phyloP scores from a whole-genome alignment of 1,140 invertebrate species.

The Pogonus chalceus region DNA sequence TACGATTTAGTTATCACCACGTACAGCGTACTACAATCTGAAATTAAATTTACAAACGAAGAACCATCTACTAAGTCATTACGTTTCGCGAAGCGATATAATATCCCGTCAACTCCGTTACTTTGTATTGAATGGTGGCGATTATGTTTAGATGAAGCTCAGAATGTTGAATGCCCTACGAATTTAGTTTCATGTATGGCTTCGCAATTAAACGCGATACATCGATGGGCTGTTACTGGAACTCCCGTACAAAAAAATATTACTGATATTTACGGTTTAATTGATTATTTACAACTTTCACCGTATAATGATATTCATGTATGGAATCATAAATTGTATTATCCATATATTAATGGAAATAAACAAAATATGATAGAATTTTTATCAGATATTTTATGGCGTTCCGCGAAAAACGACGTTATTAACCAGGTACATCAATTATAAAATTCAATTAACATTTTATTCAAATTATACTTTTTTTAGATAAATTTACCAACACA shows the following conservation, averaged over 20 bases:
- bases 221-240: constrained; percentile 71
- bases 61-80: constrained; percentile 19
- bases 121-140: constrained; percentile 65
- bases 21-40: constrained; percentile 52
- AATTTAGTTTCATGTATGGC: constrained; percentile 54
- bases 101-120: constrained; percentile 49
- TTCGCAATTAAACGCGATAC: constrained; percentile 41
- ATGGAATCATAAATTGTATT: constrained; percentile 47
- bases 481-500: constrained; percentile 41
- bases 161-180: constrained; percentile 62
- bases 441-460: not conserved
- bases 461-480: constrained; percentile 8
- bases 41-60: constrained; percentile 41
- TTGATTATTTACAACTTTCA: constrained; percentile 55
- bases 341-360: constrained; percentile 43
- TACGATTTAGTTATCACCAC: constrained; percentile 69
- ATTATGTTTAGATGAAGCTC: constrained; percentile 71
- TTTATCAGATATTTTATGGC: constrained; percentile 56
- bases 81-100: constrained; percentile 42
- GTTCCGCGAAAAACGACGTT: constrained; percentile 56
- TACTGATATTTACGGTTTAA: constrained; percentile 57
- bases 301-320: constrained; percentile 42
- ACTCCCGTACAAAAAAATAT: constrained; percentile 59
- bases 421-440: constrained; percentile 32
- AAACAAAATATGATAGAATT: constrained; percentile 40